These are phyloP conservation scores for Miltochrista miniata DNA, from an alignment of 2,888 invertebrate genomes.

Conservation along the genomic window DNA sequence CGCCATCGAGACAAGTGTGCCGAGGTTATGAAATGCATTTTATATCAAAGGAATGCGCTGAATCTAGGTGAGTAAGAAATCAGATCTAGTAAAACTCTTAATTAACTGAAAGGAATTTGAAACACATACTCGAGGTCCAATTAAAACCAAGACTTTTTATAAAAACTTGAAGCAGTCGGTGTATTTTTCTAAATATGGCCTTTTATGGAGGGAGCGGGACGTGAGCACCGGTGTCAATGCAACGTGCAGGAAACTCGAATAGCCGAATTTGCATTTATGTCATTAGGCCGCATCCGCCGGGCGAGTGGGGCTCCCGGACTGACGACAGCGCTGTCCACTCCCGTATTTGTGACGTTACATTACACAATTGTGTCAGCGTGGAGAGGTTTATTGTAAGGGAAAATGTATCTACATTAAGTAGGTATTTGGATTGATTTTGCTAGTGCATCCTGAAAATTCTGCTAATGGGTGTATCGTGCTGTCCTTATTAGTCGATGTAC, in stretches of 20 bases:
- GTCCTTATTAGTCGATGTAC: too few relatives aligned
- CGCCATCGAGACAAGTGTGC: too few relatives aligned
- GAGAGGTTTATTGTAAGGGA: background rate
- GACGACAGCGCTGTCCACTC: constrained; percentile 8
- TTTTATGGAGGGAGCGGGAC: constrained; percentile 26
- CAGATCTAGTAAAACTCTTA: constrained; percentile 47
- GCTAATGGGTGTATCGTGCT: too few relatives aligned
- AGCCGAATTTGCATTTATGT: constrained; percentile 79
- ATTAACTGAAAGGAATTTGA: constrained; percentile 56
- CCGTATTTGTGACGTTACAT: background rate
- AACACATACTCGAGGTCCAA: constrained; percentile 59
- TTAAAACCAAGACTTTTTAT: constrained; percentile 50
- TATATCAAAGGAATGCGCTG: background rate
- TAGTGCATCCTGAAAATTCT: too few relatives aligned
- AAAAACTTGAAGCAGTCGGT: constrained; percentile 33
- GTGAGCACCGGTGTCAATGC: constrained; percentile 28
- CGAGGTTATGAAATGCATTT: too few relatives aligned
- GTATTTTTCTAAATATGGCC: constrained; percentile 22
- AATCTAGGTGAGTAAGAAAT: constrained; percentile 13
- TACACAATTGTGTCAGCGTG: background rate
- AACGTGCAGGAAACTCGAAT: constrained; percentile 68
- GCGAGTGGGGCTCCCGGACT: constrained; percentile 16
- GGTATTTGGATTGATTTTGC: too few relatives aligned
- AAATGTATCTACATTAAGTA: background rate
- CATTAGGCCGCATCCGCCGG: constrained; percentile 69